Percentiles rank a stretch among this genome's conserved stretches.
phyloP scores from a whole-genome alignment of 2,113 vertebrate species.

The Meriones unguiculatus region DNA sequence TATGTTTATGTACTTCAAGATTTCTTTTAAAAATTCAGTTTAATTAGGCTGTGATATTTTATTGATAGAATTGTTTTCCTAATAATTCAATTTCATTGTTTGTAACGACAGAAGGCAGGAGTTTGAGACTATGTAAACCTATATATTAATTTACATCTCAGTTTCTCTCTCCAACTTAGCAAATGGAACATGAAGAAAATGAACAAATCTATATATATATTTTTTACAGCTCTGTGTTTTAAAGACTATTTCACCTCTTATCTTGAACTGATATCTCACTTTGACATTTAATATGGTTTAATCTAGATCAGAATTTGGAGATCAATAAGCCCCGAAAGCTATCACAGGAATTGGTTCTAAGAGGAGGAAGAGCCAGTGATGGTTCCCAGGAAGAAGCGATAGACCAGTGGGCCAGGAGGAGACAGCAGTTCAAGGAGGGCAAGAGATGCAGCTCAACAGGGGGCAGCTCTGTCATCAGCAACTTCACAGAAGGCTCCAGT shows the following conservation, averaged over 20 bases:
- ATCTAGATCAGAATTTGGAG: slow-evolving; percentile 86
- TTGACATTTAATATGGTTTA: slow-evolving; percentile 69
- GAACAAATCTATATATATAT: background rate
- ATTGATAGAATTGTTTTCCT: slow-evolving; percentile 32
- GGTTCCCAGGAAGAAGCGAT: slow-evolving; percentile 86
- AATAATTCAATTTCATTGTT: background rate
- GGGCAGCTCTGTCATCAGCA: slow-evolving; percentile 91
- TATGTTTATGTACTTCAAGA: background rate
- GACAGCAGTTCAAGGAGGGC: slow-evolving; percentile 92
- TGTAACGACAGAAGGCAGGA: background rate
- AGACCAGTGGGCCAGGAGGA: slow-evolving; percentile 91
- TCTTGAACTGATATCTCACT: slow-evolving; percentile 11
- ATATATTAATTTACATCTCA: background rate
- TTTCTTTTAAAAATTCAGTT: slow-evolving; percentile 13
- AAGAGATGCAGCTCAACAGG: slow-evolving; percentile 91
- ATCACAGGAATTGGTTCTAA: slow-evolving; percentile 81
- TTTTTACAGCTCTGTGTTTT: background rate
- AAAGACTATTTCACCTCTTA: background rate
- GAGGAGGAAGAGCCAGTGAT: slow-evolving; percentile 82
- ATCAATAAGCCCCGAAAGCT: slow-evolving; percentile 85
- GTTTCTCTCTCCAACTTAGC: background rate
- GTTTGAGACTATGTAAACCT: background rate
- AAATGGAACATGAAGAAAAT: background rate
- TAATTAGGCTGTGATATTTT: background rate
- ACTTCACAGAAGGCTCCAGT: slow-evolving; percentile 93